Evolutionary conservation across 1,140 invertebrate species (phyloP).

Genomic region (Bradysia coprophila): DNA sequence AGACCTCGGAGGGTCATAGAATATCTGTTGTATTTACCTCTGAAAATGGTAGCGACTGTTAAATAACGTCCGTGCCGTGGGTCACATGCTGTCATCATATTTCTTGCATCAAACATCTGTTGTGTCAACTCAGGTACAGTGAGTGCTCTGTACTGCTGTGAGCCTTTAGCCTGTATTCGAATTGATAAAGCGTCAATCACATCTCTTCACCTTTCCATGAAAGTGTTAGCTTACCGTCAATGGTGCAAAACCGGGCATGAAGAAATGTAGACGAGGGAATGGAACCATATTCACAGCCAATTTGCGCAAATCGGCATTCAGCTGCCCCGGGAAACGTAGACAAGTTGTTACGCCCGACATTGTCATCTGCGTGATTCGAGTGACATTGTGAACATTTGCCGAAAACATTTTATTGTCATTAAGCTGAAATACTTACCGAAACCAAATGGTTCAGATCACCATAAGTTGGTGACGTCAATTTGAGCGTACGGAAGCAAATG

Average conservation of each 20-base stretch:
- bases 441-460: slow-evolving; percentile 71
- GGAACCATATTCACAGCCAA: no score
- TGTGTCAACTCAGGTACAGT: slow-evolving; percentile 79
- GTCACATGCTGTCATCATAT: slow-evolving; percentile 99
- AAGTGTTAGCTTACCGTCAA: no score
- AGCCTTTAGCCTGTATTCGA: slow-evolving; percentile 68
- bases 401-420: not conserved
- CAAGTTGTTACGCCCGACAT: no score
- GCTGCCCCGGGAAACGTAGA: slow-evolving; percentile 59
- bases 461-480: slow-evolving; percentile 73
- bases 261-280: slow-evolving; percentile 91
- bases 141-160: slow-evolving; percentile 65
- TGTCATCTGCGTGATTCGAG: slow-evolving; percentile 26
- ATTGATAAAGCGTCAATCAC: no score
- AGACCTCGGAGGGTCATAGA: no score
- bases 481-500: slow-evolving; percentile 82
- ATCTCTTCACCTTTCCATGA: no score
- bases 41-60: slow-evolving; percentile 87
- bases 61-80: no score
- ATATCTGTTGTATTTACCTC: slow-evolving; percentile 87
- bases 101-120: slow-evolving; percentile 80
- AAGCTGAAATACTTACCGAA: slow-evolving; percentile 31
- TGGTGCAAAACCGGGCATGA: slow-evolving; percentile 91
- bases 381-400: not conserved
- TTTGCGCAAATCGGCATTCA: slow-evolving; percentile 85